phyloP scores from a whole-genome alignment of 2,113 vertebrate genomes.

The Oceanites oceanicus region DNA sequence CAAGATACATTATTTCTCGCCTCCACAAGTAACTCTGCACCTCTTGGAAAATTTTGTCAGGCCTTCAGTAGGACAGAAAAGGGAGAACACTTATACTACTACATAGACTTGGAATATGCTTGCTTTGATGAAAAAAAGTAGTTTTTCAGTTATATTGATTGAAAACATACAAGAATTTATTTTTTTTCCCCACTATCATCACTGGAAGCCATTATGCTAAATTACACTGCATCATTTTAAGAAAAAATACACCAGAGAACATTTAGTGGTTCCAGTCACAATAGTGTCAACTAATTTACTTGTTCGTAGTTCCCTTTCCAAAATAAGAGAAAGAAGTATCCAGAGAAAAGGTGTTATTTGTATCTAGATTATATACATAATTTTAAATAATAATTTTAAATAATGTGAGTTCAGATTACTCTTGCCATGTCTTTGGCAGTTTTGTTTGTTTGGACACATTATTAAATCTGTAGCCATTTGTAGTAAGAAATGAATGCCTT shows the following conservation, averaged over 20 bases:
- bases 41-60: background rate
- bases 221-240: background rate
- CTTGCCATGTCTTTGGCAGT: background rate
- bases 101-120: background rate
- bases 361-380: background rate
- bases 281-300: background rate
- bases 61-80: background rate
- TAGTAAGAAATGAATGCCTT: background rate
- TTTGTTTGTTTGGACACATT: background rate
- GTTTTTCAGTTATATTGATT: background rate
- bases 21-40: background rate
- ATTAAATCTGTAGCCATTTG: background rate
- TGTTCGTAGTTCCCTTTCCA: background rate
- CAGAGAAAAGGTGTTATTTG: background rate
- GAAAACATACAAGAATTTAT: background rate
- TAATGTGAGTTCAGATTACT: background rate
- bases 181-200: background rate
- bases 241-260: background rate
- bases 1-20: background rate
- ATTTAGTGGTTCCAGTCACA: background rate
- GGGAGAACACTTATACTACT: background rate
- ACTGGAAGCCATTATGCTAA: background rate
- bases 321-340: background rate
- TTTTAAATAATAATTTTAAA: background rate
- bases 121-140: background rate